Base-by-base conservation (phyloP, 2,797 vertebrate genomes). In the Syndactyla subalaris region DNA sequence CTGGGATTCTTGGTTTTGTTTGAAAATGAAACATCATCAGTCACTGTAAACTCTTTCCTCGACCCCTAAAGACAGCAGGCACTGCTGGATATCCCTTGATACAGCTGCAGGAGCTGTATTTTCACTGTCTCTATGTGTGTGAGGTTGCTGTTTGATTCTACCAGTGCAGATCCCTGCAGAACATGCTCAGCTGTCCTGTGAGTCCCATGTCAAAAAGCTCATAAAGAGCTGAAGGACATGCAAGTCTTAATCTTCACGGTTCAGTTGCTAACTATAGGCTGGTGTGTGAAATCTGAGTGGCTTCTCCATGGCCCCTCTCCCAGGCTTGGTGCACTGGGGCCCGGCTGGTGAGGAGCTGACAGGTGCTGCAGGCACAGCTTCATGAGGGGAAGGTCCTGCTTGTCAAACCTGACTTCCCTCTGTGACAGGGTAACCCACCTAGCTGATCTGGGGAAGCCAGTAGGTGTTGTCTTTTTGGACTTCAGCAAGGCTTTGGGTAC, bases 51-150 rank as follows among this genome's bases (percentile, higher is more conserved):
- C 45, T 48, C 30, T 65, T 66, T 68, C 21, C 48, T 49, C 24
- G 34, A 0, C 2, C 62, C 54, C 43, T 55, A 32, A 15, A 66
- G 55, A n/a, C 39, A 58, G 34, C 21, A 36, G 0, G 46, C 3
- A 1, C 32, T 66, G 4, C 16, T 5, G 3, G 17, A 10, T 11
- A 2, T 52, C 2, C 0, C 52, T 75, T 0, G 0, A 1, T 29
- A 0, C 20, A 55, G 49, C 89, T 51, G 34, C 32, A 39, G 72
- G 26, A 51, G 63, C 65, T 77, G 77, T 17, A 1, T 77, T 94
- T 75, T 43, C 22, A 15, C n/a, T 16, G 4, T 41, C 23, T 15
- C 3, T 41, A 11, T 41, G 15, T 41, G 41, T 19, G 4, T 9
- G 36, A 67, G 80, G 8, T 43, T 24, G 36, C 29, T 61, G 73